phyloP scores from a whole-genome alignment of 2,113 vertebrate genomes.

The Macrotis lagotis region DNA sequence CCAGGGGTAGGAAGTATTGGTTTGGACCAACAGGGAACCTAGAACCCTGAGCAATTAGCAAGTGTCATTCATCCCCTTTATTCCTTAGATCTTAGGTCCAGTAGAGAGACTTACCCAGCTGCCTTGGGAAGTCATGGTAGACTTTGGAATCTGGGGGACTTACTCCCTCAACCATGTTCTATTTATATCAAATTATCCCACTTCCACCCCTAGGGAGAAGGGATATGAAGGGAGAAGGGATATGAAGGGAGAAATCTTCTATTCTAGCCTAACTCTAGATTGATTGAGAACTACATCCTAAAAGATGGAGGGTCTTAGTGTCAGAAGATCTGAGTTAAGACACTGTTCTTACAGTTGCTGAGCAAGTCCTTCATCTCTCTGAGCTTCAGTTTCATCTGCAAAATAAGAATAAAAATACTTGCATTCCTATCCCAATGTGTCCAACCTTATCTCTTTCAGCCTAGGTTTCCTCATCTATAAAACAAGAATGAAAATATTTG shows the following conservation, averaged over 20 bases:
- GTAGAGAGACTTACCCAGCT: background rate
- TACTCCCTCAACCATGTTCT: background rate
- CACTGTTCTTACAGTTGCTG: background rate
- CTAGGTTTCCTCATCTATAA: too few relatives aligned
- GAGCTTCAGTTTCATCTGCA: background rate
- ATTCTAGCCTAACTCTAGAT: background rate
- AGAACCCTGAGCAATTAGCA: conserved; percentile 6
- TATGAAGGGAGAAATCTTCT: background rate
- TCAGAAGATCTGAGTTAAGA: background rate
- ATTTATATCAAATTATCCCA: background rate
- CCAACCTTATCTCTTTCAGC: background rate
- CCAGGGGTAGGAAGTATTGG: conserved; percentile 24
- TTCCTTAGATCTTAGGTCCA: background rate
- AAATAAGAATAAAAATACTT: background rate
- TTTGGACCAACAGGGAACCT: background rate
- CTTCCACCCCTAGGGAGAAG: background rate
- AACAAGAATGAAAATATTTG: background rate
- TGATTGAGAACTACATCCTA: background rate
- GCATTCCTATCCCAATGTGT: background rate
- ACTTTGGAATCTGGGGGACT: background rate
- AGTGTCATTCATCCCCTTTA: background rate
- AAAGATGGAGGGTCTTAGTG: background rate
- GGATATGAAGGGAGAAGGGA: background rate
- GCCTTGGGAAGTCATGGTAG: background rate
- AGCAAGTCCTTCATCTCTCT: conserved; percentile 24